Conservation (phyloP, 1,140 invertebrate species). For the Drosophila ficusphila region DNA sequence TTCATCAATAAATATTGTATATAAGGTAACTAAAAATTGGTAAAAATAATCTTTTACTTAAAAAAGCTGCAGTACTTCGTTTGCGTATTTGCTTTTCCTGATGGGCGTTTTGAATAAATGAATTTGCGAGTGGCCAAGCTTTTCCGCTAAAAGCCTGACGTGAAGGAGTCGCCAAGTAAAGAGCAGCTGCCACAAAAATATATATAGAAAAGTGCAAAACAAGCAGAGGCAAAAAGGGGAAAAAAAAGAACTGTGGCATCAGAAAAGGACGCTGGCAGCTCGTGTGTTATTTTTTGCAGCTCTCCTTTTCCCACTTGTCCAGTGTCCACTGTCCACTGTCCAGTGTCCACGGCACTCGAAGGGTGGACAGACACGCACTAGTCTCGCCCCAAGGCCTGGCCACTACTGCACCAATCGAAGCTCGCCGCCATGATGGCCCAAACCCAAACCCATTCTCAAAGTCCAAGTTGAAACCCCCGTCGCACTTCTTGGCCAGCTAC, state of each 20-base stretch:
- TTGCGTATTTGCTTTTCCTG: constrained; percentile 19
- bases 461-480: no score
- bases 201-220: constrained; percentile 5
- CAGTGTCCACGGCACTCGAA: constrained; percentile 22
- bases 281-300: constrained; percentile 22
- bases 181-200: constrained; percentile 40
- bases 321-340: neutral
- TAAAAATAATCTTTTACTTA: no score
- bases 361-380: constrained; percentile 63
- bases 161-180: constrained; percentile 17
- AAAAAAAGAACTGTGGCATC: constrained; percentile 26
- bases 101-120: constrained; percentile 66
- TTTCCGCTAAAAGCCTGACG: constrained; percentile 42
- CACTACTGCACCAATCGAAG: constrained; percentile 71
- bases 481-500: constrained; percentile 31
- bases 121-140: constrained; percentile 66
- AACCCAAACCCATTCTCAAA: neutral
- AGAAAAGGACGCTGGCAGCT: constrained; percentile 35
- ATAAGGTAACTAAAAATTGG: no score
- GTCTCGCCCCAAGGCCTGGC: constrained; percentile 56
- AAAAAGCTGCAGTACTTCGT: no score
- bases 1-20: no score
- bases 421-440: constrained; percentile 57
- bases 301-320: constrained; percentile 29
- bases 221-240: constrained; percentile 20